phyloP scores from a whole-genome alignment of 2,888 invertebrate species.

The Heteromurus nitidus region DNA sequence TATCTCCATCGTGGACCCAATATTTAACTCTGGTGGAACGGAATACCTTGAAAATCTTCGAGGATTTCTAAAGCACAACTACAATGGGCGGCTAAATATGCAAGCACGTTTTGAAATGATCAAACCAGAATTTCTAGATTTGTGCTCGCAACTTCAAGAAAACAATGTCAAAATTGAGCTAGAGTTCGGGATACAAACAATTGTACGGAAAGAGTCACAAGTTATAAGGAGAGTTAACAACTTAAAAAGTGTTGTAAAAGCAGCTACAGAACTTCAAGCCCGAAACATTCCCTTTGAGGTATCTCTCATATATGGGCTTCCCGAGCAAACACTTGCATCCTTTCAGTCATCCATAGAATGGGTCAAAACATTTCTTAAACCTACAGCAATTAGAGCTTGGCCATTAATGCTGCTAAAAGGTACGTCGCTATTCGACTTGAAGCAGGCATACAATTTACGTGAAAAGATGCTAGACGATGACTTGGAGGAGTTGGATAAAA shows the following conservation, averaged over 20 bases:
- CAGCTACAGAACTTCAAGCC: constrained; percentile 19
- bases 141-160: constrained; percentile 22
- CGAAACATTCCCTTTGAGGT: constrained; percentile 45
- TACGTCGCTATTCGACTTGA: constrained; percentile 25
- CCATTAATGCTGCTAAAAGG: constrained; percentile 39
- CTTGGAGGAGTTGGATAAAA: constrained; percentile 39
- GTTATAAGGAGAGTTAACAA: constrained; percentile 30
- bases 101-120: constrained; percentile 44
- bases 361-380: constrained; percentile 38
- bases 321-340: constrained; percentile 27
- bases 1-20: constrained; percentile 39
- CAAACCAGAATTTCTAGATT: neutral
- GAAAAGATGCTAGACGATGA: constrained; percentile 35
- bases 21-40: constrained; percentile 35
- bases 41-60: constrained; percentile 21
- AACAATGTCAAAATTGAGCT: constrained; percentile 20
- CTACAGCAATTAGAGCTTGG: constrained; percentile 26
- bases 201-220: constrained; percentile 8
- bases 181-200: constrained; percentile 44
- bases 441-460: neutral
- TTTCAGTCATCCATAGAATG: constrained; percentile 34
- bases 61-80: constrained; percentile 12
- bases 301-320: constrained; percentile 47
- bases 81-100: constrained; percentile 38
- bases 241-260: constrained; percentile 2